Percentiles rank a stretch among this genome's conserved stretches.
phyloP scores from a whole-genome alignment of 2,888 invertebrate species.

The Girardia tigrina region DNA sequence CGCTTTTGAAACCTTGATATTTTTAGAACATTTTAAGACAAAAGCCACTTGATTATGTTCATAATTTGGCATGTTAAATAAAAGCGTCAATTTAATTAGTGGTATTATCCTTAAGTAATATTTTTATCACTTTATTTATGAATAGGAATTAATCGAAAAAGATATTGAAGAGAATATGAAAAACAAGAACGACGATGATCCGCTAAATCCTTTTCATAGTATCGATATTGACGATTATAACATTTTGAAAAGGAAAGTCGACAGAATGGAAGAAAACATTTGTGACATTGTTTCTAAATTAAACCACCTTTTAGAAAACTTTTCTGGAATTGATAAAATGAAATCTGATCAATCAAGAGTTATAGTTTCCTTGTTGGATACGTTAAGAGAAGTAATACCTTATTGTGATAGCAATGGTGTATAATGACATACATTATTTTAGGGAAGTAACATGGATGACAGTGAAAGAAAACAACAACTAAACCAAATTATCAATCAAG shows the following conservation, averaged over 20 bases:
- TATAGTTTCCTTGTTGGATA: not conserved
- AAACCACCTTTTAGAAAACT: not conserved
- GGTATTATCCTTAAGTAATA: not conserved
- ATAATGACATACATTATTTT: not conserved
- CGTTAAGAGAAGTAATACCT: not conserved
- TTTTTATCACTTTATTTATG: not conserved
- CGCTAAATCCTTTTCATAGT: not conserved
- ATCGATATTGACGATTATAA: slow-evolving; percentile 3
- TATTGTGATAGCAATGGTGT: not conserved
- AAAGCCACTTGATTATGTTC: too few relatives aligned
- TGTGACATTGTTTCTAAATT: not conserved
- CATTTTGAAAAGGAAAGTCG: not conserved
- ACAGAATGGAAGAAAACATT: slow-evolving; percentile 4
- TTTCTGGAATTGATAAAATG: not conserved
- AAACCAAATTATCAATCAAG: not conserved
- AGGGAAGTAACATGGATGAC: not conserved
- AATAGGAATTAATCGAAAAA: not conserved
- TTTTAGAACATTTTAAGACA: too few relatives aligned
- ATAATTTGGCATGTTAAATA: not conserved
- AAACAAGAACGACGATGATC: not conserved
- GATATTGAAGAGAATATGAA: not conserved
- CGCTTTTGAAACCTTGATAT: too few relatives aligned
- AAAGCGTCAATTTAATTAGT: not conserved
- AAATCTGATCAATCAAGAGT: not conserved
- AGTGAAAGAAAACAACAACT: not conserved